Conservation (phyloP, 2,113 vertebrate species). For the Tetrax tetrax region DNA sequence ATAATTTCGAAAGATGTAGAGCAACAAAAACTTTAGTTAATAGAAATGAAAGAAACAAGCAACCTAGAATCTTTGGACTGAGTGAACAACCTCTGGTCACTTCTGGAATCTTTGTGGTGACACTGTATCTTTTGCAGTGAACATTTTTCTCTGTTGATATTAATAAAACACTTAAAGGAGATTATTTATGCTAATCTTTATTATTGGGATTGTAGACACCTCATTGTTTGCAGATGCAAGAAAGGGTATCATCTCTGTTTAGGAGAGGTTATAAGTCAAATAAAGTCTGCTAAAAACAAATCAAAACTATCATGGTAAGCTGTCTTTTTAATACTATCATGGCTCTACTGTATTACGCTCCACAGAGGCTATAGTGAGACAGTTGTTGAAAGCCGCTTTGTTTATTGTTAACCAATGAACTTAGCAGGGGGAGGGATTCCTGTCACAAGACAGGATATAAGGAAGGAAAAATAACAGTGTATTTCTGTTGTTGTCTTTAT, state of each 20-base stretch:
- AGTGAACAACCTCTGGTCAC: neutral
- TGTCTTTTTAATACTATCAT: neutral
- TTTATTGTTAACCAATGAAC: constrained; percentile 18
- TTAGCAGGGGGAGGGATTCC: neutral
- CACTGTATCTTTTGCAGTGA: neutral
- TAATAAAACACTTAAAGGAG: neutral
- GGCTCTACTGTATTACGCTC: neutral
- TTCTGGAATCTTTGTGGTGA: neutral
- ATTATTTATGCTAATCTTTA: neutral
- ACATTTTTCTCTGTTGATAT: neutral
- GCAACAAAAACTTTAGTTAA: neutral
- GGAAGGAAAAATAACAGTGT: constrained; percentile 28
- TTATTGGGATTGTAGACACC: neutral
- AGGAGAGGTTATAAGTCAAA: neutral
- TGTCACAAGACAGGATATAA: neutral
- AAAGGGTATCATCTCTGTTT: neutral
- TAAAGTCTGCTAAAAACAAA: neutral
- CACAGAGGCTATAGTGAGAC: neutral
- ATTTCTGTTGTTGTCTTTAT: constrained; percentile 13
- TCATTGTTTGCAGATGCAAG: neutral
- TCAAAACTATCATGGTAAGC: neutral
- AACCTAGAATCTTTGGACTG: neutral
- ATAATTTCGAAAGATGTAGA: neutral
- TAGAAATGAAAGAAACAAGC: neutral
- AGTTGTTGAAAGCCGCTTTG: constrained; percentile 14